Evolutionary conservation across 2,797 vertebrate species (phyloP).

Genomic region (Pangasius macronema): DNA sequence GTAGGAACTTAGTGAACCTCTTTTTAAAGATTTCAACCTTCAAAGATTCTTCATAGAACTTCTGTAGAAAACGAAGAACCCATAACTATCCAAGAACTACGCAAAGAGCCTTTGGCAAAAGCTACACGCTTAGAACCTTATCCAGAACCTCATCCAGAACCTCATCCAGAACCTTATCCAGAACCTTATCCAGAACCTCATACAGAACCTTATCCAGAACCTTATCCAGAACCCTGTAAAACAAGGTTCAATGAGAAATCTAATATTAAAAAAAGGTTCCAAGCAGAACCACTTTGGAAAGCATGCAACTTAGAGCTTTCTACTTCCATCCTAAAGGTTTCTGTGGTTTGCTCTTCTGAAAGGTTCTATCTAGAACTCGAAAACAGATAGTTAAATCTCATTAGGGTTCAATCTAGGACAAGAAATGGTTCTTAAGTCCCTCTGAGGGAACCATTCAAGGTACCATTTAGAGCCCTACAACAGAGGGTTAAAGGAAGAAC

Average conservation of each 20-base stretch:
- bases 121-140: neutral
- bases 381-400: neutral
- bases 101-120: neutral
- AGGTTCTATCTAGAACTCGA: neutral
- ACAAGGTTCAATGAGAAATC: neutral
- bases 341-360: neutral
- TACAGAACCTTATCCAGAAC: neutral
- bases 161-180: too few relatives aligned
- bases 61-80: neutral
- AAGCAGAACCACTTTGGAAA: neutral
- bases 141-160: neutral
- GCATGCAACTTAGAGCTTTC: neutral
- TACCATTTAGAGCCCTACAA: neutral
- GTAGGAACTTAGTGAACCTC: neutral
- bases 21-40: neutral
- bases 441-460: neutral
- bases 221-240: neutral
- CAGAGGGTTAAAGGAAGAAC: neutral
- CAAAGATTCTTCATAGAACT: neutral
- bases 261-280: neutral
- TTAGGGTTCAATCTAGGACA: neutral
- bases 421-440: neutral
- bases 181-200: neutral
- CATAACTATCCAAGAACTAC: neutral
- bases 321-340: neutral